Evolutionary conservation across 2,888 invertebrate genomes (phyloP), one percentile per base, ranked within the genome.

Genomic region (Caenorhabditis zanzibari): DNA sequence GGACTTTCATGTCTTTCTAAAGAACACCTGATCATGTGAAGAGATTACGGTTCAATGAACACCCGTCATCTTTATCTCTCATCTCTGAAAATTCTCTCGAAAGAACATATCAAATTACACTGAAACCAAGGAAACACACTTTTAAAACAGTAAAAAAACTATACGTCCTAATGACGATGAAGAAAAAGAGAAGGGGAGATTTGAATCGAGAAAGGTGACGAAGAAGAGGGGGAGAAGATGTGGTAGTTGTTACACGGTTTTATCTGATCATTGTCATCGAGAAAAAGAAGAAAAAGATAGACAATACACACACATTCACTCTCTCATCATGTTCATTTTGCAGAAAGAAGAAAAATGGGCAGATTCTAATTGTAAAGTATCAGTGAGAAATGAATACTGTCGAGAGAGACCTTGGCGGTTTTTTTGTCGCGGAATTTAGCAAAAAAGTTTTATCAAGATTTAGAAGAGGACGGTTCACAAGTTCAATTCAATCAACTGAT

Each of bases 261-360:
- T 73, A 74, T 74, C 64, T 74, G 74, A 74, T 74, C 54, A 41
- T 54, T 74, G 49, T 58, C 69, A 22, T 47, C 22, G 49, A 52
- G 58, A 71, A 28, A 44, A n/a, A 49, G 22, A 12, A 38, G 19
- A 19, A 58, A 24, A 19, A 56, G 58, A 58, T 56, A 71, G 71
- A 59, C 44, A 47, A 56, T 47, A 71, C 58, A 58, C 16, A 44
- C 9, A 56, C 38, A 59, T n/a, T n/a, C n/a, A n/a, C n/a, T n/a
- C 38, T 19, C 38, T 38, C 38, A 56, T 58, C 28, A 71, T 71
- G 71, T 58, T 71, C 56, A 68, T 32, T 68, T 68, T 68, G 68
- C 68, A 56, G 32, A 12, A 38, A 2, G 12, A 38, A 12, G 10
- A 68, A 2, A 44, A 22, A 66, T 38, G 58, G 38, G 41, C 24